Base-by-base conservation (phyloP, 2,113 vertebrate genomes). In the Himantopus leucocephalus region DNA sequence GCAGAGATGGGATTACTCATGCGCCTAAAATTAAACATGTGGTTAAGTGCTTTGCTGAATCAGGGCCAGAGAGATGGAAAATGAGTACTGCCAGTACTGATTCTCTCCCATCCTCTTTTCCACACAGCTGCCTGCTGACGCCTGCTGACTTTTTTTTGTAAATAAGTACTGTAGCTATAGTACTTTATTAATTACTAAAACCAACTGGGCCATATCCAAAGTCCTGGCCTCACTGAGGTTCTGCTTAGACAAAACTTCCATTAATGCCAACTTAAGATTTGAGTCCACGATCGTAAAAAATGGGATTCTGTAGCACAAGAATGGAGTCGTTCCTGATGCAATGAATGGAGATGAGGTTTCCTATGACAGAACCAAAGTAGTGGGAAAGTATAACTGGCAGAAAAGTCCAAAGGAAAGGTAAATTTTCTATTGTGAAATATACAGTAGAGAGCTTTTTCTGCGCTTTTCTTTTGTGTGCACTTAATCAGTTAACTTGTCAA, bases 11-110 rank as follows among this genome's bases (percentile, higher is more conserved):
- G 95, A 97, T 96, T 96, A 96, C 92, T 97, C 96, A 96, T 95
- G 94, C 12, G 8, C 91, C 92, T 97, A 96, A 97, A 97, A 97
- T 95, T 96, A 97, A 97, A 97, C 92, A 97, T 97, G 92, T 96
- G 94, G 94, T 95, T 96, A 96, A 95, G 95, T 97, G 95, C 96
- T 97, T 93, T 97, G 94, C 95, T 97, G 96, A 97, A 96, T 85
- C 79, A 84, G 75, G 94, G 96, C 95, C 95, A 97, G 94, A 83
- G 91, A 73, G 90, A 95, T 89, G 93, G 90, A 95, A 96, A 96
- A 90, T 88, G 83, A 96, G 92, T 85, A 94, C 91, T 97, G 91
- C 91, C 91, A 94, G 97, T 89, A 85, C 96, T 88, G 94, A 96
- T 90, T 96, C 92, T 90, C 62, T 56, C 84, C 75, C 75, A 94